Conservation (phyloP, 2,888 invertebrate genomes). For the Nowickia ferox region DNA sequence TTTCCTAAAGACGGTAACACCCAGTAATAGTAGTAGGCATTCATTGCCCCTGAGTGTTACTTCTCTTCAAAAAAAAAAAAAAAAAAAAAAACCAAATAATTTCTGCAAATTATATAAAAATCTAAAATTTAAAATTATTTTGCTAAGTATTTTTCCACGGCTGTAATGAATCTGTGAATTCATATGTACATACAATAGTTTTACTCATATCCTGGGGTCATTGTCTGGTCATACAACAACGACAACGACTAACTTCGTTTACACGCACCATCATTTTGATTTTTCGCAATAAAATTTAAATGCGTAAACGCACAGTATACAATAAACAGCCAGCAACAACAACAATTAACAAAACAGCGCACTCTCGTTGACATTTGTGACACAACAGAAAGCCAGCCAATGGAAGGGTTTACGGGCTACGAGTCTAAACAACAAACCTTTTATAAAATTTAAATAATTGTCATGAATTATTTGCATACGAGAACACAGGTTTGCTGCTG, state of each 20-base stretch:
- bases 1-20: no score
- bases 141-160: background rate
- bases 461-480: slow-evolving; percentile 63
- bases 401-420: slow-evolving; percentile 13
- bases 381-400: slow-evolving; percentile 41
- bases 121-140: no score
- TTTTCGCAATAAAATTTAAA: slow-evolving; percentile 37
- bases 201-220: slow-evolving; percentile 39
- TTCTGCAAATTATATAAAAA: no score
- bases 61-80: no score
- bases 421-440: slow-evolving; percentile 19
- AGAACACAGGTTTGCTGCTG: slow-evolving; percentile 14
- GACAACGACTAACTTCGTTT: slow-evolving; percentile 3
- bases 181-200: background rate
- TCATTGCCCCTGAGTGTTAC: no score
- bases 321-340: slow-evolving; percentile 8
- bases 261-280: slow-evolving; percentile 34
- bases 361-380: slow-evolving; percentile 50
- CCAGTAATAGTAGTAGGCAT: no score
- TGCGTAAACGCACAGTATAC: slow-evolving; percentile 45
- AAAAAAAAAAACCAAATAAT: no score
- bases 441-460: slow-evolving; percentile 64
- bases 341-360: slow-evolving; percentile 33
- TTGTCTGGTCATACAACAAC: slow-evolving; percentile 36
- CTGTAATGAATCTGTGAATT: background rate